Base-by-base conservation (phyloP, 2,888 invertebrate genomes). In the Abscondita cerata region DNA sequence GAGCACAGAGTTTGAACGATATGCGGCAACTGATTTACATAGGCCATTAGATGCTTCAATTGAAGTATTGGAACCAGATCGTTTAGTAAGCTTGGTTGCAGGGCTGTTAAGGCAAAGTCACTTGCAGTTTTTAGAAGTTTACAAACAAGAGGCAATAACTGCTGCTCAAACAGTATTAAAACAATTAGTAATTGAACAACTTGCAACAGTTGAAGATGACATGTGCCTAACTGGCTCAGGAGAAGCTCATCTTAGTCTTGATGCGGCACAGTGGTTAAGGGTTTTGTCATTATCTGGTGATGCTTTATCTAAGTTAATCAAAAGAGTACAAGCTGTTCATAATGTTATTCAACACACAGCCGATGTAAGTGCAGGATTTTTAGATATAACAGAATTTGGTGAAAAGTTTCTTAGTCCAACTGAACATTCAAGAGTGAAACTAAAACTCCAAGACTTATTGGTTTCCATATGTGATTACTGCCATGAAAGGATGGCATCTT, bases 11-110 rank as follows among this genome's bases (percentile, higher is more conserved):
- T 97, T 98, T 79, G 91, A 93, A 74, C 87, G 93, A 70, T 73
- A 95, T 79, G 89, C 96, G 52, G 93, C 96, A 2, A 87, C 91
- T 12, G 98, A 98, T 81, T 84, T 99, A 16, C 96, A 95, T 81
- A 84, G 96, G 72, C 93, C 95, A 8, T 83, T 84, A 61, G 86
- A 83, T 74, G 83, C 80, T 13, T 82, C 84, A 53, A 82, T 82
- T 63, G 86, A 86, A 56, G 86, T 90, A 64, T 83, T 90, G 64
- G 92, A 92, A 67, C 87, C 93, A 84, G 96, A 97, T 75, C 92
- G 94, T 41, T 68, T 80, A 50, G 70, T 79, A 38, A 78, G 79
- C 69, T 65, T 80, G 47, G 89, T 97, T 13, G 92, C 96, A 76
- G 98, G 98, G 1, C 87, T 98, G 76, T 82, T 98, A 59, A 85